A percentile compares a stretch with the other conserved stretches of the same genome.
Evolutionary conservation across 2,888 invertebrate genomes (phyloP).

Genomic region (Bimastos eiseni): DNA sequence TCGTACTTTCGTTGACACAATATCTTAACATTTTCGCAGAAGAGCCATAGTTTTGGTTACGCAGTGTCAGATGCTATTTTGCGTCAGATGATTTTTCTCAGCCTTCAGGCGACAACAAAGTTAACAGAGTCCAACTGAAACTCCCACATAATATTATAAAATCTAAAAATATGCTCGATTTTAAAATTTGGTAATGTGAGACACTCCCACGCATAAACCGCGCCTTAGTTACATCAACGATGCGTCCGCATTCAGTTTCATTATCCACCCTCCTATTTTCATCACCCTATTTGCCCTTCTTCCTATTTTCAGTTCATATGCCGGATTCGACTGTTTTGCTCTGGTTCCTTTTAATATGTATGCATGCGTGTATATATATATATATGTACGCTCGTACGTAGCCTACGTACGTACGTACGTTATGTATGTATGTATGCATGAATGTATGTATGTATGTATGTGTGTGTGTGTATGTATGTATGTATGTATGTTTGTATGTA

Average conservation of each 20-base stretch:
- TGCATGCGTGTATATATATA: background rate
- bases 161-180: too few relatives aligned
- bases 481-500: background rate
- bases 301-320: background rate
- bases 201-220: too few relatives aligned
- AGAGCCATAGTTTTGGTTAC: too few relatives aligned
- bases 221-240: background rate
- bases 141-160: too few relatives aligned
- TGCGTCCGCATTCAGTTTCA: background rate
- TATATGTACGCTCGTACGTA: background rate
- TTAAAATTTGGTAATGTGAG: too few relatives aligned
- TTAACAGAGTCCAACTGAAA: too few relatives aligned
- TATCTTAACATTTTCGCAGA: too few relatives aligned
- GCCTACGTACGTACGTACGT: conserved; percentile 15
- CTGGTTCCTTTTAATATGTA: background rate
- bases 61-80: too few relatives aligned
- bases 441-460: background rate
- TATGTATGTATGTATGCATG: conserved; percentile 14
- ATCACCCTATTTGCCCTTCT: background rate
- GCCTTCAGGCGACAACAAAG: too few relatives aligned
- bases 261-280: background rate
- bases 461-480: background rate
- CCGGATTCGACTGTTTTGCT: background rate
- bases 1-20: too few relatives aligned
- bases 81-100: too few relatives aligned